Evolutionary conservation across 2,113 vertebrate species (phyloP), one percentile per base, ranked within the genome.

Genomic region (Paradoxurus hermaphroditus): DNA sequence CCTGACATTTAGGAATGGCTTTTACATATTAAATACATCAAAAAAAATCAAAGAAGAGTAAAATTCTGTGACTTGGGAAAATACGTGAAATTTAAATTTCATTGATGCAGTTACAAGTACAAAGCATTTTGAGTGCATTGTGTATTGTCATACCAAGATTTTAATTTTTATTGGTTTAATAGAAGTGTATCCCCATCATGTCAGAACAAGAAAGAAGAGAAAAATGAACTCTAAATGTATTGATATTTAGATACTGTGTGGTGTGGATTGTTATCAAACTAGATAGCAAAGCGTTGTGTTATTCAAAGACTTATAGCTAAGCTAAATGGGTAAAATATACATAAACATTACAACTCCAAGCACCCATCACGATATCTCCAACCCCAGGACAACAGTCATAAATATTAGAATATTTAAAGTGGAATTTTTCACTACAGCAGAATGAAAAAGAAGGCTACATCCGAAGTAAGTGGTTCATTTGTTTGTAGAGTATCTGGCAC

Each of bases 91-190:
- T 82, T 53, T 62, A 82, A 82, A 87, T 51, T 63, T 73, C 12
- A 73, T 13, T 68, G 49, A 78, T 25, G 7, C 4, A 67, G 1
- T 63, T 31, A 34, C 27, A 87, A 82, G 36, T 70, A 27, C 34
- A 78, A 70, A 79, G 41, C 25, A 41, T 79, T 91, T 34, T 46
- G 13, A 73, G 5, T 44, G 8, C 16, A 14, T 36, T 3, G 3
- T 79, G 14, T 49, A 81, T 25, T 29, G 27, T 1, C 27, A 36
- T 67, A 75, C 46, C 9, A 5, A 4, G 34, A 12, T 7, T 65
- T 92, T 70, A 44, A 49, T 49, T 87, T 73, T 95, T 56, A 72
- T 62, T 90, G 21, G 67, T 73, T 85, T 86, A 46, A 67, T 46
- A 8, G 5, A 5, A 73, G 3, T 51, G 56, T 4, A 19, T 12